Conservation (phyloP, 1,140 invertebrate genomes). For the Temnothorax nylanderi region DNA sequence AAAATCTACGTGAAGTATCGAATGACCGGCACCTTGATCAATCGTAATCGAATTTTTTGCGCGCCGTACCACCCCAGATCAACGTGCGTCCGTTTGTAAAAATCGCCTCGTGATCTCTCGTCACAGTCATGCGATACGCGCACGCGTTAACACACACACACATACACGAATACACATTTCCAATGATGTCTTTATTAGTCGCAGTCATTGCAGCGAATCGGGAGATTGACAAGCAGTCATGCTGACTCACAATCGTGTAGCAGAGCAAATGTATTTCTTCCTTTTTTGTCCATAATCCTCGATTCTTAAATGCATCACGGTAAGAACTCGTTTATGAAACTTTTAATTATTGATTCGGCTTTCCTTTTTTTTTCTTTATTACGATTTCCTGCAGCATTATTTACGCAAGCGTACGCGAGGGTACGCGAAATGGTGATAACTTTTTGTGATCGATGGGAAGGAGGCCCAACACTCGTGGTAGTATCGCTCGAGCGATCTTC, state of each 20-base stretch:
- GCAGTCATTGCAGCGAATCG: conserved; percentile 41
- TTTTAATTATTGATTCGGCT: not conserved
- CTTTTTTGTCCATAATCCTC: not conserved
- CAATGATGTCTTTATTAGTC: conserved; percentile 63
- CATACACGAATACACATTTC: not conserved
- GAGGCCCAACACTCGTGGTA: conserved; percentile 32
- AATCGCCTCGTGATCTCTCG: conserved; percentile 42
- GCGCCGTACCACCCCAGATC: not conserved
- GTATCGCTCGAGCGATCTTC: not conserved
- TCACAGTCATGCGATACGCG: conserved; percentile 31
- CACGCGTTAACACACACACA: conserved; percentile 2
- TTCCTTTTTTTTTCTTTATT: not conserved
- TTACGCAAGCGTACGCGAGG: conserved; percentile 18
- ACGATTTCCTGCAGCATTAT: conserved; percentile 29
- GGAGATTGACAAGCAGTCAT: conserved; percentile 19
- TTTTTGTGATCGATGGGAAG: conserved; percentile 64
- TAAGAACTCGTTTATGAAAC: not conserved
- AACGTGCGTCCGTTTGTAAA: not conserved
- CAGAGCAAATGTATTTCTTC: not conserved
- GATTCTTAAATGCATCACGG: not conserved
- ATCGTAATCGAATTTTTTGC: conserved; percentile 2
- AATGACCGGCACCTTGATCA: not conserved
- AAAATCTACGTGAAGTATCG: conserved; percentile 1
- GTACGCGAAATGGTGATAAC: conserved; percentile 67
- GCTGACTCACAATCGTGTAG: conserved; percentile 42